These are phyloP conservation scores for Scolanthus callimorphus DNA, from an alignment of 92 coral and sea anemone genomes.

Conservation along the genomic window DNA sequence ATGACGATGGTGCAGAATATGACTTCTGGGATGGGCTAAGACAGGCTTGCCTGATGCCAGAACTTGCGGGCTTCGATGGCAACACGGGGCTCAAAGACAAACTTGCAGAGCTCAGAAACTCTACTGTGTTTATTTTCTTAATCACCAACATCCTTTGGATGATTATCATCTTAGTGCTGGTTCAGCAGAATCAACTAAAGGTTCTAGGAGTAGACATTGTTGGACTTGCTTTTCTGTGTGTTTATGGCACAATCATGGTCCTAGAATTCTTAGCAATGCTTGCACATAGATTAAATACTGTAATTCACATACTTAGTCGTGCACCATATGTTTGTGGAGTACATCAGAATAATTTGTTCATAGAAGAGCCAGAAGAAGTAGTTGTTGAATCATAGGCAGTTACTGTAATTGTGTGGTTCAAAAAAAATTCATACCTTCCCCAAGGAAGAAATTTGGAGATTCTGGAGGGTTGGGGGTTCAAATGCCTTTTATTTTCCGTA, in stretches of 20 bases:
- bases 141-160: constrained; percentile 77
- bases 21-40: constrained; percentile 84
- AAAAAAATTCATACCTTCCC: too few species aligned
- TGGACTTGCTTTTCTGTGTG: constrained; percentile 67
- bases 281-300: constrained; percentile 76
- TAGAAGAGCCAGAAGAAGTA: too few species aligned
- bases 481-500: too few species aligned
- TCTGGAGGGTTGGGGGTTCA: too few species aligned
- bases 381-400: too few species aligned
- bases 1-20: constrained; percentile 59
- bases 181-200: constrained; percentile 29
- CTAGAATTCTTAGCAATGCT: constrained; percentile 83
- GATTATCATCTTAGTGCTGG: constrained; percentile 48
- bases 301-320: constrained; percentile 83
- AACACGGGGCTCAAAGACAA: constrained; percentile 79
- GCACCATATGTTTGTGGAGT: constrained; percentile 69
- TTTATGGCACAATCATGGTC: constrained; percentile 64
- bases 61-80: constrained; percentile 77
- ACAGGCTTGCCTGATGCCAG: constrained; percentile 70
- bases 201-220: constrained; percentile 65
- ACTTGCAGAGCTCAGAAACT: constrained; percentile 79
- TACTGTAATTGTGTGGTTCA: too few species aligned
- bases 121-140: constrained; percentile 39
- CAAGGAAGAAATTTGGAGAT: too few species aligned
- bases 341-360: not conserved